Percentiles rank a stretch among this genome's conserved stretches.
phyloP scores from a whole-genome alignment of 2,797 vertebrate genomes.

The Varecia variegata region DNA sequence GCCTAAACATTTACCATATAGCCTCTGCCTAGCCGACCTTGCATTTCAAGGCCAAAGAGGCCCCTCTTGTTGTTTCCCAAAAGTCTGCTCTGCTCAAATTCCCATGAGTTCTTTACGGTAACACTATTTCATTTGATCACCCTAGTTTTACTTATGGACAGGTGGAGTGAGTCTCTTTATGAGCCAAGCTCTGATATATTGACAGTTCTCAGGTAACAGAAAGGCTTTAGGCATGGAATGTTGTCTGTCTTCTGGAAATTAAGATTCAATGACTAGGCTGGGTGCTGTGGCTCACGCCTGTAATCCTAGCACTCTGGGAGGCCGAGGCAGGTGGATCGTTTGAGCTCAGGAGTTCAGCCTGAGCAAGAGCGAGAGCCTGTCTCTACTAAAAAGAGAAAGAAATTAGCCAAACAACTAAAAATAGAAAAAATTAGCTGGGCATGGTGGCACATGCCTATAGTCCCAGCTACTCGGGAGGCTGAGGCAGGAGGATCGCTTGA shows the following conservation, averaged over 20 bases:
- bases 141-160: neutral
- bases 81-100: neutral
- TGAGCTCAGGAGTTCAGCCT: too few species aligned
- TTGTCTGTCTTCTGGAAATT: neutral
- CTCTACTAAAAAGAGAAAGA: too few species aligned
- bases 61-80: neutral
- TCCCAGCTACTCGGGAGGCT: too few species aligned
- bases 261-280: neutral
- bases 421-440: too few species aligned
- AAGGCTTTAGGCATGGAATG: neutral
- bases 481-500: too few species aligned
- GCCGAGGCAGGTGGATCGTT: too few species aligned
- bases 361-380: too few species aligned
- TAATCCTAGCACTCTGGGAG: too few species aligned
- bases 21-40: neutral
- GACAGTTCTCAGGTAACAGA: neutral
- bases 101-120: neutral
- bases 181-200: neutral
- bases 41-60: neutral
- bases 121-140: neutral
- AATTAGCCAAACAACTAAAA: too few species aligned
- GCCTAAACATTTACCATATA: neutral
- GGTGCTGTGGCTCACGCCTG: too few species aligned
- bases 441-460: too few species aligned
- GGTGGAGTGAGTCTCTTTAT: neutral